Conservation (phyloP, 2,797 vertebrate species). For the Catamblyrhynchus diadema region DNA sequence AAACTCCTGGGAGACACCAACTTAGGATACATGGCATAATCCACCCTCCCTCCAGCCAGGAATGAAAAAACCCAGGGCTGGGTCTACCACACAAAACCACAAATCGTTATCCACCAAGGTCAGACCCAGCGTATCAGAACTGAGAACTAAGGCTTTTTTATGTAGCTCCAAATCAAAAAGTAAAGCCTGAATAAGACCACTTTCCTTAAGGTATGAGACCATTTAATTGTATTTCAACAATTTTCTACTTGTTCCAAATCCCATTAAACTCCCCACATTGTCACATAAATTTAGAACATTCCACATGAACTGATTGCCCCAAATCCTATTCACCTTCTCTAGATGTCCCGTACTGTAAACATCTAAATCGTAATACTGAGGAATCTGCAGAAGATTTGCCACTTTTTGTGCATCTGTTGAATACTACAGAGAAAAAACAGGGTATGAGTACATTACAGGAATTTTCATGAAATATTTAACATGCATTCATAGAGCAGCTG, state of each 20-base stretch:
- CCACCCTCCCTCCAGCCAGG: neutral
- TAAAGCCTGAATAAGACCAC: neutral
- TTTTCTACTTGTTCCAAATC: neutral
- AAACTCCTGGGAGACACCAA: neutral
- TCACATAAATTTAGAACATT: neutral
- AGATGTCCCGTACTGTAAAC: slow-evolving; percentile 65
- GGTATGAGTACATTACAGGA: slow-evolving; percentile 28
- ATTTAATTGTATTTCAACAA: neutral
- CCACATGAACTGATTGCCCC: neutral
- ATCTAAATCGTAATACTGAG: slow-evolving; percentile 84
- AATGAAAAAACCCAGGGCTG: neutral
- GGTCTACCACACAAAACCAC: neutral
- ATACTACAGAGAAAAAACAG: slow-evolving; percentile 77
- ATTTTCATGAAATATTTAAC: slow-evolving; percentile 62
- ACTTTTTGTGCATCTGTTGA: slow-evolving; percentile 77
- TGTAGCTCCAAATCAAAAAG: neutral
- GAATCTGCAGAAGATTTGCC: slow-evolving; percentile 85
- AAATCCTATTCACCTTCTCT: slow-evolving; percentile 75
- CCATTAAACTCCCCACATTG: neutral
- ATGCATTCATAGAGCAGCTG: slow-evolving; percentile 46
- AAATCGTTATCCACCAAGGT: neutral
- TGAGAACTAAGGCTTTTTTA: neutral
- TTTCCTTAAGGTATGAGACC: neutral
- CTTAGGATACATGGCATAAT: neutral
- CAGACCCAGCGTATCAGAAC: neutral